These are phyloP conservation scores for Apogon hyalosoma DNA, from an alignment of 2,797 vertebrate genomes.

Conservation along the genomic window DNA sequence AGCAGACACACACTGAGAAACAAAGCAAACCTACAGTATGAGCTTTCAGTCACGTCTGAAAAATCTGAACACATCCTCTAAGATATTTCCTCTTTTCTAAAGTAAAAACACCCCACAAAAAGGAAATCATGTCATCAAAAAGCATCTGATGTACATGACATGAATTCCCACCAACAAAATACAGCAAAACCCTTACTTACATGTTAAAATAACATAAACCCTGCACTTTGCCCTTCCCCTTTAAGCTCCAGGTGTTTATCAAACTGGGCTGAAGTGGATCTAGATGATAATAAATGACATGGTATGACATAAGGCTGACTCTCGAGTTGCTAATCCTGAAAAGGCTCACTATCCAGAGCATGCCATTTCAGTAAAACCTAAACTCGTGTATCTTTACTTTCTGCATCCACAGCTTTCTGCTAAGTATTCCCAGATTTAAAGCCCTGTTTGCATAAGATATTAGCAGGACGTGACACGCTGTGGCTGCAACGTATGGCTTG, in stretches of 20 bases:
- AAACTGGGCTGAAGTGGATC: not conserved
- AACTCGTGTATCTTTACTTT: conserved; percentile 7
- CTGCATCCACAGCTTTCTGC: conserved; percentile 20
- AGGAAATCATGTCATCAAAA: not conserved
- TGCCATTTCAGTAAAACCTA: conserved; percentile 12
- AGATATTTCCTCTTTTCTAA: conserved; percentile 4
- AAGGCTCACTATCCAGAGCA: conserved; percentile 30
- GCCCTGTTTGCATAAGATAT: conserved; percentile 70
- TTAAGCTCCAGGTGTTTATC: not conserved
- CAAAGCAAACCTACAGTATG: no score
- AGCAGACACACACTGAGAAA: no score
- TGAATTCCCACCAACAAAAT: conserved; percentile 12
- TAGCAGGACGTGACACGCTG: conserved; percentile 51
- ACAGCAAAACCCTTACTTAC: conserved; percentile 21
- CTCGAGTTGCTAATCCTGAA: conserved; percentile 29
- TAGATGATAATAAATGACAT: conserved; percentile 15
- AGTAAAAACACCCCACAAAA: conserved; percentile 15
- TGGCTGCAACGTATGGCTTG: conserved; percentile 58
- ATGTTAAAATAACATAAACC: not conserved
- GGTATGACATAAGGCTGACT: conserved; percentile 34
- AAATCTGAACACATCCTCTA: conserved; percentile 18
- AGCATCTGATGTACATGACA: conserved; percentile 15
- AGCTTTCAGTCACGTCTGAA: conserved; percentile 12
- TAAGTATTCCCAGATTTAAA: conserved; percentile 35
- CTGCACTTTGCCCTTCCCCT: not conserved